A percentile compares a stretch with the other conserved stretches of the same genome.
Evolutionary conservation across 2,888 invertebrate genomes (phyloP).

Genomic region (Agapostemon virescens): DNA sequence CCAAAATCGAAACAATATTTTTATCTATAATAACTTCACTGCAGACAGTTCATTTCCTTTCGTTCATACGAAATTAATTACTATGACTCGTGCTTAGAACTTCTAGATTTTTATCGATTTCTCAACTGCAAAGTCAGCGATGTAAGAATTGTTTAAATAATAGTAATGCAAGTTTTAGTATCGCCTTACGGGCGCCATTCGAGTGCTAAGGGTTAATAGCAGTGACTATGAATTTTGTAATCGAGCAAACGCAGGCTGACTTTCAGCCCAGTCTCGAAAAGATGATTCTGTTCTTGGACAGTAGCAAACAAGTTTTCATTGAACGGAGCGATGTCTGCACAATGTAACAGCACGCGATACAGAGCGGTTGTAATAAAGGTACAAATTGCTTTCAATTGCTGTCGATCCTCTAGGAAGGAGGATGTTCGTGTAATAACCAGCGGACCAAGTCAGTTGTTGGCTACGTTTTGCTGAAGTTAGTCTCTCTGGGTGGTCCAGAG

Average conservation of each 20-base stretch:
- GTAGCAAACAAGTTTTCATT: neutral
- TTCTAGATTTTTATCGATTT: too few relatives aligned
- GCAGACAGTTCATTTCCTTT: too few relatives aligned
- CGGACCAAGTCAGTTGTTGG: constrained; percentile 51
- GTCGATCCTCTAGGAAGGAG: constrained; percentile 10
- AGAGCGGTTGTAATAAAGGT: constrained; percentile 31
- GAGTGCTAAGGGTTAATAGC: too few relatives aligned
- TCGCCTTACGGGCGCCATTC: too few relatives aligned
- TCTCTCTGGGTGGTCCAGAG: constrained; percentile 64
- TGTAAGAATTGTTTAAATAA: too few relatives aligned
- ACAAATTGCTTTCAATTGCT: constrained; percentile 46
- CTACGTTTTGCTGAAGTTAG: constrained; percentile 62
- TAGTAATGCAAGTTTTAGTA: too few relatives aligned
- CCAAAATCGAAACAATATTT: too few relatives aligned
- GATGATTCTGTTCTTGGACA: neutral
- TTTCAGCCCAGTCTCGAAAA: neutral
- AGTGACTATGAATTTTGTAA: neutral
- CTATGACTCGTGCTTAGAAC: too few relatives aligned
- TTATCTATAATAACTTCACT: too few relatives aligned
- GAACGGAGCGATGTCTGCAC: neutral
- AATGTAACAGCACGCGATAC: neutral
- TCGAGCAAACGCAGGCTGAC: neutral
- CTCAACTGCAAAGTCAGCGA: too few relatives aligned
- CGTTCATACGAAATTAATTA: too few relatives aligned
- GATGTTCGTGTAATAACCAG: constrained; percentile 53